A percentile compares a stretch with the other conserved stretches of the same genome.
phyloP scores from a whole-genome alignment of 2,888 invertebrate genomes.

The Epsilonema sp. region DNA sequence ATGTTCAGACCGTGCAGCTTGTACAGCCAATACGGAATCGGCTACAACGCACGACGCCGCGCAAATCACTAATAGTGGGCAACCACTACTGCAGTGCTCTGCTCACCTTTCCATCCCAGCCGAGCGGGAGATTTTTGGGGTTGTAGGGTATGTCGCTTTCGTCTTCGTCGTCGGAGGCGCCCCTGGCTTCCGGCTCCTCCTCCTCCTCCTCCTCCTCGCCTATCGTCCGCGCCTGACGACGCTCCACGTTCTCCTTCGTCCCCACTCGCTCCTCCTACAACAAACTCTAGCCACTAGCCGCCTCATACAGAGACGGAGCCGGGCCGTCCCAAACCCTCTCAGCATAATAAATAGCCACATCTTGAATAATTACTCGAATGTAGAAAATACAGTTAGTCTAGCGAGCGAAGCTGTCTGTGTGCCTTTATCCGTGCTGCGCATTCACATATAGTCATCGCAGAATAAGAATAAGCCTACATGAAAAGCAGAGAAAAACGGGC shows the following conservation, averaged over 20 bases:
- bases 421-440: no score
- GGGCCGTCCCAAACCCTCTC: no score
- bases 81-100: background rate
- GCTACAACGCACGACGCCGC: conserved; percentile 23
- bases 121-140: conserved; percentile 93
- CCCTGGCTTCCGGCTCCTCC: conserved; percentile 27
- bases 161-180: conserved; percentile 38
- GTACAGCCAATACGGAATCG: conserved; percentile 85
- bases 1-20: conserved; percentile 96
- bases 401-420: no score
- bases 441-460: no score
- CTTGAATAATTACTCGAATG: no score
- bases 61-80: background rate
- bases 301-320: no score
- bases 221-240: conserved; percentile 85
- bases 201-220: conserved; percentile 64
- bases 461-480: no score
- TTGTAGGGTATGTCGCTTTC: conserved; percentile 89
- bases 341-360: no score
- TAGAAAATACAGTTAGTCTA: no score
- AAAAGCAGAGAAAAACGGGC: no score
- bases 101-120: conserved; percentile 83
- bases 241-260: conserved; percentile 91
- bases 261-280: conserved; percentile 52
- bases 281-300: conserved; percentile 2